A percentile compares a stretch with the other conserved stretches of the same genome.
Conservation (phyloP, 2,113 vertebrate genomes). For the Catharus fuscescens region DNA sequence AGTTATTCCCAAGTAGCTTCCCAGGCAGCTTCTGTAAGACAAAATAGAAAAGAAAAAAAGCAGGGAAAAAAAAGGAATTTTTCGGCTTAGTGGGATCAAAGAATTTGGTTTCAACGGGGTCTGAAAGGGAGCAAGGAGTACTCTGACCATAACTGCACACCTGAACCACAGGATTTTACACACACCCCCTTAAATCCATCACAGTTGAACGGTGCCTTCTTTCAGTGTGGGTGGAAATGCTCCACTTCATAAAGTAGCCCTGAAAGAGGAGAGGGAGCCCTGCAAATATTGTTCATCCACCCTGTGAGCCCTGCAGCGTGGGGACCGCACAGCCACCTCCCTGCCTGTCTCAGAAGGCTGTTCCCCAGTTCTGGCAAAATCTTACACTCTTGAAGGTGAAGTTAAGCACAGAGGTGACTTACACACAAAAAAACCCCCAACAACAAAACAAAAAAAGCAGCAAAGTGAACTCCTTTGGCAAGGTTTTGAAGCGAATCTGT, state of each 20-base stretch:
- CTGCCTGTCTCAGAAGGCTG: background rate
- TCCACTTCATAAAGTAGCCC: background rate
- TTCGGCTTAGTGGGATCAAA: background rate
- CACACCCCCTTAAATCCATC: rapidly evolving
- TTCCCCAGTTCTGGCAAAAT: background rate
- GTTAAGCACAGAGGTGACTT: background rate
- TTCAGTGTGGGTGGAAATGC: background rate
- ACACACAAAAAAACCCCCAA: background rate
- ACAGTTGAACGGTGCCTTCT: rapidly evolving
- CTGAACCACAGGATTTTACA: background rate
- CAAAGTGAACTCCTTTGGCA: background rate
- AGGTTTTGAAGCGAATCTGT: background rate
- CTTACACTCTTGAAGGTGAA: background rate
- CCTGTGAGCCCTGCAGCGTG: background rate
- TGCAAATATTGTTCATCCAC: background rate
- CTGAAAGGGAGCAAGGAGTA: background rate
- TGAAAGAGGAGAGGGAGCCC: background rate
- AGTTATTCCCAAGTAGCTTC: constrained; percentile 6
- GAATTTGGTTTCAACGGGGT: background rate
- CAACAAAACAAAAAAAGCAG: background rate
- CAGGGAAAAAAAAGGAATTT: background rate
- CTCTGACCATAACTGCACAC: background rate
- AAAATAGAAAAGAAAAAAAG: background rate
- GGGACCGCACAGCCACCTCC: background rate
- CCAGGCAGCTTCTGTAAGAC: background rate